Percentiles rank a stretch among this genome's conserved stretches.
Evolutionary conservation across 2,797 vertebrate genomes (phyloP).

Genomic region (Pantherophis vulpinus): DNA sequence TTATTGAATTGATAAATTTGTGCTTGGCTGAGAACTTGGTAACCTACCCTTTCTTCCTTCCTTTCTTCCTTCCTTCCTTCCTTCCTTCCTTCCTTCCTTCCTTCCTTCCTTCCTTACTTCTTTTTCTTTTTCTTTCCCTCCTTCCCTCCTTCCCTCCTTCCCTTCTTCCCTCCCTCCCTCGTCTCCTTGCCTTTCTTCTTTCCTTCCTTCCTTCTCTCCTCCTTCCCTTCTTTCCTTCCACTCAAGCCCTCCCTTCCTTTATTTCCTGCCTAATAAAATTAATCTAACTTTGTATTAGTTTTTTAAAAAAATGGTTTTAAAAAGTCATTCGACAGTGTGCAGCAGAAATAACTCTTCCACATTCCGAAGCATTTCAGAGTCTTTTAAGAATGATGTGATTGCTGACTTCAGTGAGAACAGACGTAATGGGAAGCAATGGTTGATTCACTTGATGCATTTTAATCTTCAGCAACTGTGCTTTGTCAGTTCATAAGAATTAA

Average conservation of each 20-base stretch:
- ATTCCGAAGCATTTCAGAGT: neutral
- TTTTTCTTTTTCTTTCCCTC: no score
- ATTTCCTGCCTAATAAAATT: neutral
- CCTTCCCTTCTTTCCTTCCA: no score
- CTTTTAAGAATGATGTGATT: slow-evolving; percentile 18
- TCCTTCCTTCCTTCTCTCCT: no score
- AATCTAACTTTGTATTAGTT: neutral
- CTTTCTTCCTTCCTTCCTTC: no score
- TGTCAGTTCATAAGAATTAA: neutral
- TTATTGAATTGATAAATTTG: neutral
- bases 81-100: no score
- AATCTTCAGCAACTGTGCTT: slow-evolving; percentile 15
- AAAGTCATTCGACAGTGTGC: neutral
- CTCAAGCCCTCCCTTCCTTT: no score
- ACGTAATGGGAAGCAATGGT: neutral
- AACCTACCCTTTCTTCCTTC: neutral
- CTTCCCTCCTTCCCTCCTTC: no score
- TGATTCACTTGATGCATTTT: neutral
- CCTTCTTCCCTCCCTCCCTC: no score
- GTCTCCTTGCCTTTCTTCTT: no score
- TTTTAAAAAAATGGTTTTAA: slow-evolving; percentile 7
- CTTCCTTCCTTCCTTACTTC: no score
- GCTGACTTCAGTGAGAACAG: neutral
- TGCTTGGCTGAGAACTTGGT: neutral
- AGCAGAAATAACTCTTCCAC: slow-evolving; percentile 27